These are phyloP conservation scores for Phalloptychus januarius DNA, from an alignment of 2,797 vertebrate genomes.

Conservation along the genomic window DNA sequence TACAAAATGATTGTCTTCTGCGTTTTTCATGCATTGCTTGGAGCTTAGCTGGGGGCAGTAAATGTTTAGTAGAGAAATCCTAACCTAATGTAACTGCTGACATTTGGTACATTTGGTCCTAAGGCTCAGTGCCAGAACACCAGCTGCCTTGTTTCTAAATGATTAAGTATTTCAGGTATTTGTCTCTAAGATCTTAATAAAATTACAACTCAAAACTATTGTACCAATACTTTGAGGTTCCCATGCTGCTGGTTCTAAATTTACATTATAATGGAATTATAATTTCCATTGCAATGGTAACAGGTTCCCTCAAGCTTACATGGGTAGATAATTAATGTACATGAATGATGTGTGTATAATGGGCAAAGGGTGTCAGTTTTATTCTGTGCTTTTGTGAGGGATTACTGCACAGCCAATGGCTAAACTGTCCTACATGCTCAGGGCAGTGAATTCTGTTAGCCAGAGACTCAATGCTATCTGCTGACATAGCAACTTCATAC, in stretches of 20 bases:
- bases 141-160: not conserved
- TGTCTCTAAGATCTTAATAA: not conserved
- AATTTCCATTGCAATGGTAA: not conserved
- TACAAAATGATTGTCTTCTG: constrained; percentile 1
- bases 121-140: not conserved
- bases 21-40: constrained; percentile 2
- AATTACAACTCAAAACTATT: not conserved
- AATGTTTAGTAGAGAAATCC: constrained; percentile 5
- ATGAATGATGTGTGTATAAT: too few species aligned
- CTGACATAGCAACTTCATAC: too few species aligned
- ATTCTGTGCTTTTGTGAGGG: not conserved
- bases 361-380: not conserved
- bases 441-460: too few species aligned
- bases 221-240: not conserved
- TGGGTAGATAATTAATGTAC: not conserved
- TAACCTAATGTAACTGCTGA: not conserved
- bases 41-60: not conserved
- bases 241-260: not conserved
- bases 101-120: constrained; percentile 11
- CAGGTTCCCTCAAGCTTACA: not conserved
- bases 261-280: too few species aligned
- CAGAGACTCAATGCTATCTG: too few species aligned
- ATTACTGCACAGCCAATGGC: too few species aligned
- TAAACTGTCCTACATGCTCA: too few species aligned
- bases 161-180: not conserved